Evolutionary conservation across 2,888 invertebrate species (phyloP).

Genomic region (Boloria selene): DNA sequence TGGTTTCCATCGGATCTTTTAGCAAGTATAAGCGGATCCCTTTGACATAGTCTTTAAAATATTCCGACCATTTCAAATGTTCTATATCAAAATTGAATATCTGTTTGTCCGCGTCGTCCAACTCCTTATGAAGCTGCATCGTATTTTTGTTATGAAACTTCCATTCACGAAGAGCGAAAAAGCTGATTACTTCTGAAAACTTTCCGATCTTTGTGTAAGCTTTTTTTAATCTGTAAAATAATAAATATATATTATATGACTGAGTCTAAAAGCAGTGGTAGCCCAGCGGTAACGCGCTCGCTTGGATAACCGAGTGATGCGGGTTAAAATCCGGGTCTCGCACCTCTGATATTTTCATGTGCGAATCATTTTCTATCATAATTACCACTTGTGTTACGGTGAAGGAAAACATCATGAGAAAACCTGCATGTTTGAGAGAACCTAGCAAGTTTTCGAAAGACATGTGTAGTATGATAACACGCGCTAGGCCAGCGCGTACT

Average conservation of each 20-base stretch:
- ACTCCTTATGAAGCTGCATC: slow-evolving; percentile 74
- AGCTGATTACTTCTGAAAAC: slow-evolving; percentile 86
- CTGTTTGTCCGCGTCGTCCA: slow-evolving; percentile 81
- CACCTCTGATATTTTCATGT: no score
- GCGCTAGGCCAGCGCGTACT: no score
- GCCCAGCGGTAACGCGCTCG: no score
- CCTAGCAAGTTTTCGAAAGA: no score
- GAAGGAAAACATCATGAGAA: no score
- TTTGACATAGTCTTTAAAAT: slow-evolving; percentile 85
- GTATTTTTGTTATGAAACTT: slow-evolving; percentile 84
- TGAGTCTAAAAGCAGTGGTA: background rate
- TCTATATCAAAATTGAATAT: slow-evolving; percentile 86
- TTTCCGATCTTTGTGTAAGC: slow-evolving; percentile 88
- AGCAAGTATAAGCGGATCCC: slow-evolving; percentile 88
- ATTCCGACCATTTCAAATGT: slow-evolving; percentile 85
- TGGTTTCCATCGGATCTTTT: slow-evolving; percentile 87
- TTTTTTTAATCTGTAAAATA: slow-evolving; percentile 84
- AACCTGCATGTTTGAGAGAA: no score
- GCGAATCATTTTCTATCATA: no score
- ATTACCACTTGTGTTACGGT: no score
- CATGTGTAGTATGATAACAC: no score
- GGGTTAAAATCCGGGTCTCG: no score
- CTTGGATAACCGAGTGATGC: no score
- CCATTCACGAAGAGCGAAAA: slow-evolving; percentile 89
- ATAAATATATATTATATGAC: background rate